Percentiles rank a stretch among this genome's conserved stretches.
Conservation (phyloP, 2,797 vertebrate species). For the Sebastolobus alascanus region DNA sequence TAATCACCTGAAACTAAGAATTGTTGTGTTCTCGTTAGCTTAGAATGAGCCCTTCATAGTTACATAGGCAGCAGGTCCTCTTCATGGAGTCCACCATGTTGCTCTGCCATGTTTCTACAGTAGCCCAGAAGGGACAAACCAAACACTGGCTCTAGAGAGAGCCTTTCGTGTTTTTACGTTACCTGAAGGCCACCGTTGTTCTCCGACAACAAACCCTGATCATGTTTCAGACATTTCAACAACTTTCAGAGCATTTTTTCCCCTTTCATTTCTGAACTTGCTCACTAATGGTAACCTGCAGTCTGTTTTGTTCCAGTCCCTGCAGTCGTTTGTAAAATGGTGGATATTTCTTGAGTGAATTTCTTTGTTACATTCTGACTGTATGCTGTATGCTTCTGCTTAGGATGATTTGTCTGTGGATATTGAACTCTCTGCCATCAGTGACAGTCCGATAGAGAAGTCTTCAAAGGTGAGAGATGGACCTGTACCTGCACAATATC, state of each 20-base stretch:
- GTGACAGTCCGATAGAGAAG: conserved; percentile 55
- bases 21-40: too few species aligned
- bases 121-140: too few species aligned
- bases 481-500: not conserved
- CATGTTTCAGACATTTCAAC: not conserved
- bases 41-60: too few species aligned
- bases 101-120: too few species aligned
- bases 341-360: not conserved
- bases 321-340: not conserved
- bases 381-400: not conserved
- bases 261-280: not conserved
- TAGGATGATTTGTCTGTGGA: conserved; percentile 70
- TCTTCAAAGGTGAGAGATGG: conserved; percentile 61
- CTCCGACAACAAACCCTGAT: too few species aligned
- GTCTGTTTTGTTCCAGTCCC: not conserved
- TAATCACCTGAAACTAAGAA: too few species aligned
- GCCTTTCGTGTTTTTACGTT: too few species aligned
- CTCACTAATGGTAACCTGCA: not conserved
- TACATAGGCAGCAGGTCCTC: too few species aligned
- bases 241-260: not conserved
- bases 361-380: not conserved
- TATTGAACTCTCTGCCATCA: conserved; percentile 51
- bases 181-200: too few species aligned
- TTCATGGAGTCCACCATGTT: too few species aligned
- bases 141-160: too few species aligned